Base-by-base conservation (phyloP, 2,888 invertebrate species). In the Hermaeophaga mercurialis region DNA sequence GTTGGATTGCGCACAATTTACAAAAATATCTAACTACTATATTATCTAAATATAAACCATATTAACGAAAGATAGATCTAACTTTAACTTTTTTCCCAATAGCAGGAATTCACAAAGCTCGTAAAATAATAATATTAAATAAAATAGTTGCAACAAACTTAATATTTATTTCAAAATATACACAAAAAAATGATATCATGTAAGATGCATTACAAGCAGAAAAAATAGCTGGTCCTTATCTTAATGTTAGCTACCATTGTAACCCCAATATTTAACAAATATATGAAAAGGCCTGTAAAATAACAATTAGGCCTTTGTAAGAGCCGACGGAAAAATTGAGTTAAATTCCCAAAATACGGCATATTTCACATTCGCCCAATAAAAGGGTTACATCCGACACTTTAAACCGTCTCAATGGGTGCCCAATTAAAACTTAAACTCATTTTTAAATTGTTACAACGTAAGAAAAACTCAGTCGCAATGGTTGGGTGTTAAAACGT, bases 81-180 rank as follows among this genome's bases (percentile, higher is more conserved):
- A 58, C 58, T 46, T 55, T 49, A 31, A 26, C 19, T 17, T 11
- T 22, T 24, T 22, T 18, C 11, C 43, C 22, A 14, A 56, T n/a
- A 50, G 55, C 65, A 64, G 61, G 62, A 64, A 53, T 59, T 62
- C 58, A 59, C 63, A 63, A 62, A 54, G 63, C 63, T 54, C 63
- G 24, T 39, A 39, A 54, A 56, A 22, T 18, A 38, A 39, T 18
- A 19, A 45, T n/a, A n/a, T n/a, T n/a, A n/a, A n/a, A n/a, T n/a
- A n/a, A n/a, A n/a, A 18, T 38, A 38, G 31, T 36, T 22, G 12
- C 34, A 15, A 11, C 50, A 45, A 36, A 43, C 31, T 28, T 17
- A 54, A 26, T 15, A 38, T 7, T 2, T 38, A 28, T 38, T 6
- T 17, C 2, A 18, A 18, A 38, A n/a, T 15, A 38, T 38, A n/a